Base-by-base conservation (phyloP, 2,888 invertebrate genomes). In the Troides oblongomaculatus region DNA sequence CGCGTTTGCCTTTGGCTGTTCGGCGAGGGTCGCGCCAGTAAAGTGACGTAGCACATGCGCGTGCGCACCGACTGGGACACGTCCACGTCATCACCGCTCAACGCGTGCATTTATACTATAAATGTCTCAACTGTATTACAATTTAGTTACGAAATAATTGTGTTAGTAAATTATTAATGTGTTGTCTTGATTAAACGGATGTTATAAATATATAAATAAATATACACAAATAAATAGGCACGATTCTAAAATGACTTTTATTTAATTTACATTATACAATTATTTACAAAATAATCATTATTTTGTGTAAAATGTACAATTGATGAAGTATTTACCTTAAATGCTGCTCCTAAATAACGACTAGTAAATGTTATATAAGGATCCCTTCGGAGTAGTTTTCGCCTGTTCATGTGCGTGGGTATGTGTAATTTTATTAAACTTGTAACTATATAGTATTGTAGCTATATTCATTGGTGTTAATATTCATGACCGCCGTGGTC, bases 1-100 rank as follows among this genome's bases (percentile, higher is more conserved):
- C 94, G 98, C 79, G 80, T 94, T 56, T 98, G 97, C 87, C 93
- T 97, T 80, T 96, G 96, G 94, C 90, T 98, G 63, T 97, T 97
- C 84, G 97, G 98, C 36, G 97, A 97, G 88, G 97, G 97, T 60
- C 94, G 94, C 82, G 87, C 91, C 71, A 85, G 84, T 65, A 36
- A 75, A 18, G 62, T 64, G 64, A 67, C 63, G 46, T 63, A 65
- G 57, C 70, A 53, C 63, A 17, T 39, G 23, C 53, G 7, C 17
- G 25, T 12, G 23, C 50, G 50, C 62, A 62, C 23, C 7, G 14
- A 17, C 18, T 39, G 14, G 53, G 6, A 12, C 53, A 18, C 18
- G 25, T n/a, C 25, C 17, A 25, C 50, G 36, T 64, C 21, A 21
- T 14, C 57, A 58, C 70, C 73, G 79, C 79, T 78, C 79, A 79